These are phyloP conservation scores for Eupithecia inturbata DNA, from an alignment of 2,888 invertebrate species.

Conservation along the genomic window DNA sequence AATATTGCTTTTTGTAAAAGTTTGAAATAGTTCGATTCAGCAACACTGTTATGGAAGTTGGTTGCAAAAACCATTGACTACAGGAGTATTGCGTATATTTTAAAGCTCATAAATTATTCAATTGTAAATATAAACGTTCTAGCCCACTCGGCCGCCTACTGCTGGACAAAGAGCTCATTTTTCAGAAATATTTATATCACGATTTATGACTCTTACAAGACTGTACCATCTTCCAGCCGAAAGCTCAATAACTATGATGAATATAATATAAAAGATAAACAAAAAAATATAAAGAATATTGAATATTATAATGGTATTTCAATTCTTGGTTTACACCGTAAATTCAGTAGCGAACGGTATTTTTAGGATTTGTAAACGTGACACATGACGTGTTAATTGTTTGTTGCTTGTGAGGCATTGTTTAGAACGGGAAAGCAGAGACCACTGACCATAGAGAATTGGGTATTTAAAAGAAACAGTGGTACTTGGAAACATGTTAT, in stretches of 20 bases:
- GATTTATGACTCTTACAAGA: background rate
- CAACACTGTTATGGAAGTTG: background rate
- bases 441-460: background rate
- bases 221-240: background rate
- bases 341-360: constrained; percentile 16
- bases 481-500: background rate
- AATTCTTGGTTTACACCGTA: constrained; percentile 20
- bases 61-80: background rate
- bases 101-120: background rate
- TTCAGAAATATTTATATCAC: background rate
- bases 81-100: background rate
- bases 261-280: no score
- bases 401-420: constrained; percentile 1
- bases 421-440: background rate
- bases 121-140: background rate
- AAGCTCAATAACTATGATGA: background rate
- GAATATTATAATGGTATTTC: no score
- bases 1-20: no score
- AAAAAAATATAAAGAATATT: no score
- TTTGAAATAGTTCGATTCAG: background rate
- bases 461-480: background rate
- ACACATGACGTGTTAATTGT: constrained; percentile 5
- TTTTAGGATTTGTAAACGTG: constrained; percentile 7
- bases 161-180: background rate
- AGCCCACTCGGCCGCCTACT: background rate